These are phyloP conservation scores for Abramis brama DNA, from an alignment of 2,113 vertebrate genomes.

Conservation along the genomic window DNA sequence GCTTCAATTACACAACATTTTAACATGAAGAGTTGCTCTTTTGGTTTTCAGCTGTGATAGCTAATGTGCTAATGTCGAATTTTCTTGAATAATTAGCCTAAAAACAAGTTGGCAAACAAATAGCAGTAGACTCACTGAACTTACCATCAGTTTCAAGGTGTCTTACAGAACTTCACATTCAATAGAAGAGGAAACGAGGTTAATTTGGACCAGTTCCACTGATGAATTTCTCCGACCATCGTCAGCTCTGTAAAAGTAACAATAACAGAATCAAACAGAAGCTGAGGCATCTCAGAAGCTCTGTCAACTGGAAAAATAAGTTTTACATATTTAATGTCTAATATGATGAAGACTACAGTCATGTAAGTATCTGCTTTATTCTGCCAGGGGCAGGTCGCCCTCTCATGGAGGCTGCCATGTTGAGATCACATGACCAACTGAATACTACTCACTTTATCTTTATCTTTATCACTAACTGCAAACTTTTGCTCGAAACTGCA, in stretches of 20 bases:
- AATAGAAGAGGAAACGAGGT: not conserved
- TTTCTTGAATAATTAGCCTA: no score
- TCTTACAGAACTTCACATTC: not conserved
- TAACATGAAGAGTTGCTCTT: no score
- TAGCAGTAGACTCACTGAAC: not conserved
- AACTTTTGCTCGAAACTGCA: not conserved
- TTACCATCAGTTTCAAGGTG: not conserved
- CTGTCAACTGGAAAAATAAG: not conserved
- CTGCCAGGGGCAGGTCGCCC: no score
- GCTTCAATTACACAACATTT: no score
- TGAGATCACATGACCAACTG: no score
- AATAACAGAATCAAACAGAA: not conserved
- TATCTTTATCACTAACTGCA: not conserved
- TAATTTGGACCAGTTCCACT: not conserved
- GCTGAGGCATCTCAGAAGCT: not conserved
- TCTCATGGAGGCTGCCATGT: no score
- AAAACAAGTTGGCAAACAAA: not conserved
- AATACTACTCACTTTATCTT: no score
- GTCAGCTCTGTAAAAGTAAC: not conserved
- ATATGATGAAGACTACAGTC: no score
- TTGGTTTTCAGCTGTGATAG: no score
- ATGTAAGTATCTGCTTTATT: no score
- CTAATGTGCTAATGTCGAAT: no score
- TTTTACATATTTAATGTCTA: no score
- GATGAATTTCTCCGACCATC: not conserved